Percentiles rank a stretch among this genome's conserved stretches.
Conservation (phyloP, 2,113 vertebrate genomes). For the Candoia aspera region DNA sequence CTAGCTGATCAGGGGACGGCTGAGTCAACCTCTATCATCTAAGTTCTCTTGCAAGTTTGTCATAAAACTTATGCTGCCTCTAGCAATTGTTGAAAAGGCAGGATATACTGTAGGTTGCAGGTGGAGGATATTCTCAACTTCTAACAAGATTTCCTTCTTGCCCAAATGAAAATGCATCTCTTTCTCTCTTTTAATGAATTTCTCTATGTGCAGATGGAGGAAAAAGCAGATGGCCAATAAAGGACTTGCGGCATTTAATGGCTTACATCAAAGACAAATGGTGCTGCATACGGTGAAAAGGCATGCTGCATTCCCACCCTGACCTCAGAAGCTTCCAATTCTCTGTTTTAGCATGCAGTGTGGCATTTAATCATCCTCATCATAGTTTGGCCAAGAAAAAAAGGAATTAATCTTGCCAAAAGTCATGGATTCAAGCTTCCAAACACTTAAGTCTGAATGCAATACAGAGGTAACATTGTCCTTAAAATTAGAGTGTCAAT, state of each 20-base stretch:
- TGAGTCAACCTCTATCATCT: too few species aligned
- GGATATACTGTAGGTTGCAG: not conserved
- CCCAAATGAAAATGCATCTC: not conserved
- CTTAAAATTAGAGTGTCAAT: not conserved
- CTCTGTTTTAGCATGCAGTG: not conserved
- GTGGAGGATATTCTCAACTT: not conserved
- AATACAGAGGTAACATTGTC: not conserved
- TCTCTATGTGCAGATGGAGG: not conserved
- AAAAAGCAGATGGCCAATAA: conserved; percentile 13
- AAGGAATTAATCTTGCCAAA: not conserved
- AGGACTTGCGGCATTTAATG: not conserved
- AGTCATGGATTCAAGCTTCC: not conserved
- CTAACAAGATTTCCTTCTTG: conserved; percentile 15
- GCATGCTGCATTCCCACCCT: not conserved
- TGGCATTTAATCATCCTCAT: not conserved
- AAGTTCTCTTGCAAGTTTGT: too few species aligned
- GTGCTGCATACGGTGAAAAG: not conserved
- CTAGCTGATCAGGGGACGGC: too few species aligned
- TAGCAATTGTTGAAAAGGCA: not conserved
- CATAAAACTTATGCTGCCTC: not conserved
- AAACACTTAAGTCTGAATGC: not conserved
- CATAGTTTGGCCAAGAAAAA: not conserved
- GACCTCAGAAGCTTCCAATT: not conserved
- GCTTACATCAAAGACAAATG: conserved; percentile 9
- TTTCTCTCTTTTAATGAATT: not conserved